Percentiles rank a stretch among this genome's conserved stretches.
phyloP scores from a whole-genome alignment of 2,888 invertebrate species.

The Empis stercorea region DNA sequence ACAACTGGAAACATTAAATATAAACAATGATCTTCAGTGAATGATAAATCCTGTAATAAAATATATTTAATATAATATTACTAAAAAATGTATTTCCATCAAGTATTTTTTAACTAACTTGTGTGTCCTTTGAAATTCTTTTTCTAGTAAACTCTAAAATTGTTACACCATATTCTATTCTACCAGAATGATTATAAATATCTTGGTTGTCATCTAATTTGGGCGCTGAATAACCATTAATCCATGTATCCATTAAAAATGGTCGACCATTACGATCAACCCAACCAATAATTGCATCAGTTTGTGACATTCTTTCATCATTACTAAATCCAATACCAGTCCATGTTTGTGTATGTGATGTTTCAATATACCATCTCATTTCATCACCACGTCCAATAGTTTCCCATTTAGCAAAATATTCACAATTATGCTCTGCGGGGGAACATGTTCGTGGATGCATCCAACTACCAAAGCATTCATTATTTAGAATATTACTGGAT shows the following conservation, averaged over 20 bases:
- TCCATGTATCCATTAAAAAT: constrained; percentile 82
- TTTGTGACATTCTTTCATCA: constrained; percentile 75
- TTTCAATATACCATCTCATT: constrained; percentile 66
- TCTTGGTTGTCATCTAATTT: constrained; percentile 62
- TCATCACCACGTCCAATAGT: constrained; percentile 58
- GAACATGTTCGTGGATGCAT: constrained; percentile 58
- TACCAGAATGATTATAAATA: constrained; percentile 53
- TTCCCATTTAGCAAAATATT: constrained; percentile 71
- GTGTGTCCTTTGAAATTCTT: constrained; percentile 54
- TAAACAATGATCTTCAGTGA: constrained; percentile 68
- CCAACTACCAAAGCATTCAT: constrained; percentile 67
- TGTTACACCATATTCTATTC: constrained; percentile 60
- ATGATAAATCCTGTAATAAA: constrained; percentile 53
- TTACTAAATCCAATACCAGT: constrained; percentile 84
- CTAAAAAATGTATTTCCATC: neutral
- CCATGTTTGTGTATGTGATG: constrained; percentile 67
- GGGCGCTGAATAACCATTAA: constrained; percentile 65
- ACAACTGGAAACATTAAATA: constrained; percentile 79
- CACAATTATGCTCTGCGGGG: constrained; percentile 51
- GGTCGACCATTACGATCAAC: constrained; percentile 66
- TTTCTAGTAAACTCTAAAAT: constrained; percentile 68
- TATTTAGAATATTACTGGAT: constrained; percentile 31
- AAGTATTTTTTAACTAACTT: constrained; percentile 16
- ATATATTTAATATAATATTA: neutral
- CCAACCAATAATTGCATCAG: constrained; percentile 82